Evolutionary conservation across 2,797 vertebrate genomes (phyloP), one percentile per base, ranked within the genome.

Genomic region (Vireo griseus): DNA sequence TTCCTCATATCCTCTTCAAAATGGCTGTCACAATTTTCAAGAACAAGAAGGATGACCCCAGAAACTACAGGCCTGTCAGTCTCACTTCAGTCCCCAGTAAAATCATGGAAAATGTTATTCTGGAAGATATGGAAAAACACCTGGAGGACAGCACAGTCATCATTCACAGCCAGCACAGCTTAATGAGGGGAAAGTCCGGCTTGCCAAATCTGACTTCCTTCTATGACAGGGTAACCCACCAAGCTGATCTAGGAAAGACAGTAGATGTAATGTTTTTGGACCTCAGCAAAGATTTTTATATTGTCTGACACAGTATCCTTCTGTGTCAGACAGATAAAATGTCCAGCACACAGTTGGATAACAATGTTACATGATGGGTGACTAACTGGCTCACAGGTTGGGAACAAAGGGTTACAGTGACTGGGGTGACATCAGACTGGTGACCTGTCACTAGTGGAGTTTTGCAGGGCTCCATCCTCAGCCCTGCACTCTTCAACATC

Each of bases 91-190:
- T 61, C 11, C 13, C 26, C 35, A n/a, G 62, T 48, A 37, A 74
- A 67, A n/a, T 47, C 13, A 42, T 5, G 6, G 26, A n/a, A 74
- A 81, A 62, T 0, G 4, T 55, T 50, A 20, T 17, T 54, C 48
- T 75, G 19, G 16, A 48, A 67, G 18, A 16, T n/a, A 15, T 28
- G 24, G 54, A 13, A 48, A 61, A 74, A n/a, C 33, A 74, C 31
- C 16, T 54, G 35, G 25, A 54, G 31, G 35, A 42, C 77, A 61
- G 11, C 0, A 0, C 15, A 31, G 3, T 40, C 47, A 14, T 61
- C 12, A 16, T 13, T 68, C 55, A 74, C 15, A n/a, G 15, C 15
- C 47, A 48, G 13, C 31, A 42, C 0, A 0, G 5, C 26, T 82
- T 48, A 55, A n/a, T 4, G 2, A 81, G 7, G 31, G 31, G 6